phyloP scores from a whole-genome alignment of 1,140 invertebrate species.

The Leguminivora glycinivorella region DNA sequence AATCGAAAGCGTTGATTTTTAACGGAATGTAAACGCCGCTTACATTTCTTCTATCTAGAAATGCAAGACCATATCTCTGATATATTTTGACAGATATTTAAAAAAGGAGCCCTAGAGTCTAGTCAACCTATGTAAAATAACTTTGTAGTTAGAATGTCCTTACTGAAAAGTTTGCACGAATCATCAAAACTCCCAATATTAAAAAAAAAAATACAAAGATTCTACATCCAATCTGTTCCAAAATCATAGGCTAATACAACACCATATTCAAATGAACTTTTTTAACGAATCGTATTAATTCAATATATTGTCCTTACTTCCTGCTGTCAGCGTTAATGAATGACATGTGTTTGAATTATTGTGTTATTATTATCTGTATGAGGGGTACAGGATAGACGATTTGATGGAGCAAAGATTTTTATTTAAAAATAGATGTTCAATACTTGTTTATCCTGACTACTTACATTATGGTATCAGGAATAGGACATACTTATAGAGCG shows the following conservation, averaged over 20 bases:
- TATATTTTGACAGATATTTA: neutral
- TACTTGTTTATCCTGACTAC: neutral
- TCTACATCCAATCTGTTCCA: no score
- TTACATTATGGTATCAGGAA: no score
- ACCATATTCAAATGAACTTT: conserved; percentile 66
- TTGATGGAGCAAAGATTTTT: neutral
- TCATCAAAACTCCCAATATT: no score
- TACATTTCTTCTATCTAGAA: neutral
- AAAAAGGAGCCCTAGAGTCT: no score
- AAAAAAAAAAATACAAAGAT: no score
- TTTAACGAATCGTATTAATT: conserved; percentile 63
- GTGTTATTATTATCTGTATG: conserved; percentile 3
- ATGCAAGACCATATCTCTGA: neutral
- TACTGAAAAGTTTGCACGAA: no score
- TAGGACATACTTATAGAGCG: no score
- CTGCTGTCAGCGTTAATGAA: conserved; percentile 67
- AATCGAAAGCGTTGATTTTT: conserved; percentile 14
- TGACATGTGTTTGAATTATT: conserved; percentile 40
- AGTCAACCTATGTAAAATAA: neutral
- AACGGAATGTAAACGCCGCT: neutral
- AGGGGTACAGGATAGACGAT: neutral
- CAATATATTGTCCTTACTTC: conserved; percentile 64
- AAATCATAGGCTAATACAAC: neutral
- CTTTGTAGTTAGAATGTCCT: no score
- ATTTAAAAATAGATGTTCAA: neutral